Conservation (phyloP, 2,888 invertebrate genomes). For the Lordiphosa andalusiaca region DNA sequence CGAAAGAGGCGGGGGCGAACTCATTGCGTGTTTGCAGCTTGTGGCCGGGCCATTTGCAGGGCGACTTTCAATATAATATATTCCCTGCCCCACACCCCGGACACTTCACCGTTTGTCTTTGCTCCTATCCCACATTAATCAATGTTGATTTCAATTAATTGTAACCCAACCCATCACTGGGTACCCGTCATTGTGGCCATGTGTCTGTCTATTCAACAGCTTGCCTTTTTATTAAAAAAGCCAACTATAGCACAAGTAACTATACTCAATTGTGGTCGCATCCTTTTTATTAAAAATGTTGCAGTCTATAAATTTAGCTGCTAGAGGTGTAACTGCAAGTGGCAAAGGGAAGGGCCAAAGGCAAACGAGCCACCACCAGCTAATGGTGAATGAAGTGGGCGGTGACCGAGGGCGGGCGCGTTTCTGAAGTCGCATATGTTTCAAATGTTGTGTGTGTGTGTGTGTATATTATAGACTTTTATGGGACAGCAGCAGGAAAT, state of each 20-base stretch:
- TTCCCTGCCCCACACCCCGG: conserved; percentile 7
- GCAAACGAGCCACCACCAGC: neutral
- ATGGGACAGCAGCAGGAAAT: conserved; percentile 45
- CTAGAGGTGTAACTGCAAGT: conserved; percentile 43
- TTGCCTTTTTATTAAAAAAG: conserved; percentile 28
- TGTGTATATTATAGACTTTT: conserved; percentile 34
- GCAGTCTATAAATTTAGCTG: conserved; percentile 66
- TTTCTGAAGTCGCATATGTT: conserved; percentile 28
- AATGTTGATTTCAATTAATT: conserved; percentile 76
- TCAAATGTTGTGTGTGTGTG: conserved; percentile 27
- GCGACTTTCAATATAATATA: conserved; percentile 35
- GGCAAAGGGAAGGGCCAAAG: conserved; percentile 27
- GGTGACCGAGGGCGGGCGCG: conserved; percentile 14
- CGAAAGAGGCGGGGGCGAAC: neutral
- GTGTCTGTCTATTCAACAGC: conserved; percentile 1
- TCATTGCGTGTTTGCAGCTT: conserved; percentile 62
- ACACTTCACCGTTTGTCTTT: conserved; percentile 30
- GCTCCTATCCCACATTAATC: conserved; percentile 72
- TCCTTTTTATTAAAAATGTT: conserved; percentile 57
- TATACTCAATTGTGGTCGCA: conserved; percentile 44
- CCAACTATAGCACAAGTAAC: conserved; percentile 8
- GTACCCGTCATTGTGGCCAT: conserved; percentile 45
- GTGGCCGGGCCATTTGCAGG: conserved; percentile 66
- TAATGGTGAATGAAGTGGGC: conserved; percentile 5
- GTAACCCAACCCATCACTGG: conserved; percentile 72